Conservation (phyloP, 2,113 vertebrate genomes). For the Cheirogaleus medius region DNA sequence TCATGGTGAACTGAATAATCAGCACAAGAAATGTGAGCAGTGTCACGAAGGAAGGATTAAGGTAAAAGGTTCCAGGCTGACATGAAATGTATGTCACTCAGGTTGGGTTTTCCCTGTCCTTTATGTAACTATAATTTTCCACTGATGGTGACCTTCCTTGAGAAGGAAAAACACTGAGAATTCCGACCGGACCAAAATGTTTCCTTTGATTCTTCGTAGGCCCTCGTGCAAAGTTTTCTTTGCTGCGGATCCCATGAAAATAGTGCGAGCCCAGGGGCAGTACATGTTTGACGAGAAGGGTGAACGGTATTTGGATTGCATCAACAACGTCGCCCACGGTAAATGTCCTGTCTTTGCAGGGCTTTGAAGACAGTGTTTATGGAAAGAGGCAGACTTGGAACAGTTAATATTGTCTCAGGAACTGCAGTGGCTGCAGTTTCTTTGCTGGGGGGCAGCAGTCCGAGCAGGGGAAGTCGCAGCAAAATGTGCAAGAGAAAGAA, state of each 20-base stretch:
- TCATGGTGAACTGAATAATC: neutral
- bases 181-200: neutral
- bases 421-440: neutral
- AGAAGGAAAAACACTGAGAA: conserved; percentile 18
- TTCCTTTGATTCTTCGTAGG: conserved; percentile 82
- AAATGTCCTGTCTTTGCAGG: conserved; percentile 41
- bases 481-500: neutral
- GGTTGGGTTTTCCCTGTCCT: conserved; percentile 10
- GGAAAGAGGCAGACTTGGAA: neutral
- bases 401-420: neutral
- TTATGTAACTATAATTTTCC: conserved; percentile 23
- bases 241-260: conserved; percentile 95
- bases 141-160: neutral
- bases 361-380: neutral
- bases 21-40: neutral
- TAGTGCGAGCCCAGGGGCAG: conserved; percentile 92
- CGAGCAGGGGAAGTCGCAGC: neutral
- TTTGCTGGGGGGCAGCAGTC: neutral
- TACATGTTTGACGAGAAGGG: conserved; percentile 97
- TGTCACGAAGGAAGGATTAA: neutral
- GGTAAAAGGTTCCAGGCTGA: neutral
- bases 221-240: conserved; percentile 98
- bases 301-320: conserved; percentile 93
- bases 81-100: neutral
- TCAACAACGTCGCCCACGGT: conserved; percentile 99